Base-by-base conservation (phyloP, 2,888 invertebrate species). In the Ashinkailepas kermadecensis region DNA sequence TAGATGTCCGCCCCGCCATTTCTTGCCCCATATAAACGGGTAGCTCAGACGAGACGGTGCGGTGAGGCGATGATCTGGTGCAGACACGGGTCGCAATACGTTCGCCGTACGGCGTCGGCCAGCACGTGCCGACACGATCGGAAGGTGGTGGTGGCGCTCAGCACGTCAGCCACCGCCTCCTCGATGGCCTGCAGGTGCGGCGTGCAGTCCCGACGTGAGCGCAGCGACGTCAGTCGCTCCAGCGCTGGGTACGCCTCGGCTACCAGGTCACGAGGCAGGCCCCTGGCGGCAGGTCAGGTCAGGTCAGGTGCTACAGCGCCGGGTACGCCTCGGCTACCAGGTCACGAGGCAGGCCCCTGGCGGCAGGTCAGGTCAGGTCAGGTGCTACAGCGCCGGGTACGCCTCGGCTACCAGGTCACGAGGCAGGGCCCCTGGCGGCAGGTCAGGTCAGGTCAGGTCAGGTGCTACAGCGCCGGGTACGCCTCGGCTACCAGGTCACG, bases 101-200 rank as follows among this genome's bases (percentile, higher is more conserved):
- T 54, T 10, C 74, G 39, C 18, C 78, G 78, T 58, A 78, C 78
- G 12, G 18, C 10, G 12, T 78, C 78, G 13, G 12, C 23, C 58
- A 78, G 12, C 78, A 58, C 78, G 11, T 10, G 23, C 23, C 57
- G 78, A 25, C 78, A 57, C 12, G 78, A 57, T 58, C 78, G 23
- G 23, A 78, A 23, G 12, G 58, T 58, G 78, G 78, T 23, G 78
- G 23, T 12, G 18, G 58, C 21, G 23, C 78, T 78, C 23, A 78
- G 78, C 23, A 58, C 58, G 58, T 78, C 78, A 6, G 78, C 78
- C 78, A 78, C 78, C 21, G 78, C 78, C 78, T 78, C 78, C 78
- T 78, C 78, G 21, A 78, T 15, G 21, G 23, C 23, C 78, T 78
- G 78, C 78, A 78, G 78, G 23, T 23, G 23, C 18, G 78, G n/a